Conservation (phyloP, 2,113 vertebrate species). For the Ameiurus melas region DNA sequence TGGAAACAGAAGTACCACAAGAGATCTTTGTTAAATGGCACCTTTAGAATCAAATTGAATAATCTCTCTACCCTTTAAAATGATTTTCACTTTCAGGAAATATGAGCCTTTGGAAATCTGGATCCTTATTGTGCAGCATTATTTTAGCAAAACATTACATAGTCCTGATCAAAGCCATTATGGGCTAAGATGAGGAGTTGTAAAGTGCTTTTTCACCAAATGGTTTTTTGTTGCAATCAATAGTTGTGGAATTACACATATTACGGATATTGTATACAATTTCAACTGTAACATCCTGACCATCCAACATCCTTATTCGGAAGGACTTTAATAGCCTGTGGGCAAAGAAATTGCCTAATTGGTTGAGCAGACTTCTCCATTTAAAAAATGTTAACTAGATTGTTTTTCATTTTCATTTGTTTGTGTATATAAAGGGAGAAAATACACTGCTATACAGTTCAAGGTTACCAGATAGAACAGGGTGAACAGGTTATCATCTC, state of each 20-base stretch:
- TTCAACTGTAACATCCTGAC: not conserved
- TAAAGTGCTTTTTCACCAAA: not conserved
- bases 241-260: not conserved
- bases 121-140: not conserved
- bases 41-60: not conserved
- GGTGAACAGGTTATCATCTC: conserved; percentile 16
- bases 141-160: not conserved
- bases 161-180: not conserved
- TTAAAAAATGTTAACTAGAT: not conserved
- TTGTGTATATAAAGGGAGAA: not conserved
- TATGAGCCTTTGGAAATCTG: not conserved
- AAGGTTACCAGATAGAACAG: not conserved
- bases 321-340: not conserved
- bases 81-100: not conserved
- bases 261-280: not conserved
- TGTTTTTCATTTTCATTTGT: not conserved
- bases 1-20: not conserved
- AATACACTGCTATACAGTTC: not conserved
- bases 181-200: not conserved
- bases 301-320: not conserved
- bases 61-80: not conserved
- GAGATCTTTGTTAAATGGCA: not conserved
- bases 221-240: not conserved
- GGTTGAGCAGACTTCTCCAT: not conserved
- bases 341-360: not conserved